Evolutionary conservation across 2,888 invertebrate genomes (phyloP), one percentile per base, ranked within the genome.

Genomic region (Diaprepes abbreviatus): DNA sequence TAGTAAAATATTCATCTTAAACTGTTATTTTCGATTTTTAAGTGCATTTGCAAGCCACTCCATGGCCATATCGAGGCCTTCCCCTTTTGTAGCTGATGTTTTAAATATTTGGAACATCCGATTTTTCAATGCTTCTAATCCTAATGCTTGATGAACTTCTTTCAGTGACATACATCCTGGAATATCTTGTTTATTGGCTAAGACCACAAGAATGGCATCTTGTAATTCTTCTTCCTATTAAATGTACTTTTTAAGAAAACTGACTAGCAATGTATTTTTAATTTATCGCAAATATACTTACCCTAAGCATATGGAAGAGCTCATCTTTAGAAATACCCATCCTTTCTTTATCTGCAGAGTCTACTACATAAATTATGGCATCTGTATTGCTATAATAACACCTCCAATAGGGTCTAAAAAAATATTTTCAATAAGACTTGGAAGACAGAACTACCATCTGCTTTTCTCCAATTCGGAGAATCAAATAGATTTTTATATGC

Each of bases 351-450:
- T 99, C 99, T 64, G 97, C 98, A 52, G 98, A 98, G 86, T 99
- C 99, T 57, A 98, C 98, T 62, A 99, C 99, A 86, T 99, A 99
- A 80, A 99, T 98, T 79, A 99, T 98, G 81, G 99, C 99, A 88
- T 99, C 99, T 82, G 99, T 99, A 86, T 99, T 99, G 77, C 98
- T 97, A 85, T 97, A 99, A 85, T 99, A 99, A 89, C 98, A 99
- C 85, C 99, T 90, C 99, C 99, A 99, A 84, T 99, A 99, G 0
- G 98, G 98, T 87, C 98, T 96, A 85, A 67, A 89, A 88, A 59
- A 43, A 19, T 54, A 31, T 14, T 16, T 52, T 1, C 40, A 59
- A 58, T 16, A 31, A 31, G 16, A 12, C 21, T 28, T 50, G 9
- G 21, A 19, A 1, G 40, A 45, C 38, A 3, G n/a, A n/a, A n/a